Percentiles rank a stretch among this genome's conserved stretches.
Conservation (phyloP, 2,113 vertebrate genomes). For the Strix uralensis region DNA sequence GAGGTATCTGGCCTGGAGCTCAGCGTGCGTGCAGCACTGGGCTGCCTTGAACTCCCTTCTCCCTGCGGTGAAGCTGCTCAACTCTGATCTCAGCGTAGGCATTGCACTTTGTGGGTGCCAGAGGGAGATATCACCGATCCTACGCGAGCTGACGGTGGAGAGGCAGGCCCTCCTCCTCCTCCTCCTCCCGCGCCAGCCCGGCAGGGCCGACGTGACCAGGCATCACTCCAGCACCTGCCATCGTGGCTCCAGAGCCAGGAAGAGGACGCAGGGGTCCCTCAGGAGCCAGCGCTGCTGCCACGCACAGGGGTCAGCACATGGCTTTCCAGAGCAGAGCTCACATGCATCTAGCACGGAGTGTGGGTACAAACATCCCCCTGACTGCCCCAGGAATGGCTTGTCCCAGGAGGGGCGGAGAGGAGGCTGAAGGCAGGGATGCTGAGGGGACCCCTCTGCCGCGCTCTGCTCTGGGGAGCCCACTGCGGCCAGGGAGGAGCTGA, state of each 20-base stretch:
- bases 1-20: background rate
- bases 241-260: fast-evolving
- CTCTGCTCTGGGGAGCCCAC: background rate
- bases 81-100: background rate
- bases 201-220: fast-evolving
- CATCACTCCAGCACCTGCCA: background rate
- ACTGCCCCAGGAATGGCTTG: background rate
- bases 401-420: background rate
- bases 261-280: background rate
- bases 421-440: background rate
- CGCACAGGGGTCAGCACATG: background rate
- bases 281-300: fast-evolving
- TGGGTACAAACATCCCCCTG: background rate
- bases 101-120: background rate
- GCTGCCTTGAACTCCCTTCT: background rate
- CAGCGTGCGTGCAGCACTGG: background rate
- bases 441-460: background rate
- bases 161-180: background rate
- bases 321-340: background rate
- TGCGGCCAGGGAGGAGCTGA: background rate
- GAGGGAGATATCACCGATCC: background rate
- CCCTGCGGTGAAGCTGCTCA: background rate
- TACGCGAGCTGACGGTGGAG: background rate
- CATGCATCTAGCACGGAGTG: too few relatives aligned
- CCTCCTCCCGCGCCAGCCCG: background rate